A percentile compares a stretch with the other conserved stretches of the same genome.
These are phyloP conservation scores for Lindbergichthys nudifrons DNA, from an alignment of 2,797 vertebrate genomes.

Conservation along the genomic window DNA sequence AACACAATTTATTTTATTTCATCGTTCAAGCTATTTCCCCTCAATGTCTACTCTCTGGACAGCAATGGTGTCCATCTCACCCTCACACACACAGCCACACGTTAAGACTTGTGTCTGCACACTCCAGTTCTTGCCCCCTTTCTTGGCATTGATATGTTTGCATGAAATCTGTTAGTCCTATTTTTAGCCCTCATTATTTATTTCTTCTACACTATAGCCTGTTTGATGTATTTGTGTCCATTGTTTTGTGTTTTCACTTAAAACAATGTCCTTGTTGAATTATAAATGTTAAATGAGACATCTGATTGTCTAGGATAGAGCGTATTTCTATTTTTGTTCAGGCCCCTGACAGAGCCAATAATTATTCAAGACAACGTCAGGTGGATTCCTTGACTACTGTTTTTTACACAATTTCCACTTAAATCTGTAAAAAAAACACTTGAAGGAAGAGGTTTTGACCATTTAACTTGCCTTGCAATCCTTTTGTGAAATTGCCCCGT, in stretches of 20 bases:
- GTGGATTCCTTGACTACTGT: neutral
- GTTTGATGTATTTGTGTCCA: slow-evolving; percentile 16
- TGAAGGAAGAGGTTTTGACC: neutral
- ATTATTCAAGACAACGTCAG: neutral
- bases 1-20: neutral
- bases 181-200: slow-evolving; percentile 57
- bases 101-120: slow-evolving; percentile 7
- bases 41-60: slow-evolving; percentile 11
- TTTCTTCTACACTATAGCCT: slow-evolving; percentile 28
- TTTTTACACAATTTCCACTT: neutral
- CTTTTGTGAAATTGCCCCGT: too few species aligned
- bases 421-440: neutral
- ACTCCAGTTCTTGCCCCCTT: slow-evolving; percentile 36
- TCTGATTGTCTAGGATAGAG: slow-evolving; percentile 25
- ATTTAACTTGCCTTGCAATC: too few species aligned
- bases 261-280: slow-evolving; percentile 28
- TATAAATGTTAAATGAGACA: slow-evolving; percentile 33
- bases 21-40: slow-evolving; percentile 8
- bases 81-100: slow-evolving; percentile 14
- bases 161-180: slow-evolving; percentile 50
- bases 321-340: slow-evolving; percentile 24
- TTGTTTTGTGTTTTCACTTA: slow-evolving; percentile 36
- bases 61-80: neutral
- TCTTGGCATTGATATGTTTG: slow-evolving; percentile 50
- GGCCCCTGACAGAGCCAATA: neutral